Conservation (phyloP, 1,140 invertebrate genomes). For the Metaphire vulgaris region DNA sequence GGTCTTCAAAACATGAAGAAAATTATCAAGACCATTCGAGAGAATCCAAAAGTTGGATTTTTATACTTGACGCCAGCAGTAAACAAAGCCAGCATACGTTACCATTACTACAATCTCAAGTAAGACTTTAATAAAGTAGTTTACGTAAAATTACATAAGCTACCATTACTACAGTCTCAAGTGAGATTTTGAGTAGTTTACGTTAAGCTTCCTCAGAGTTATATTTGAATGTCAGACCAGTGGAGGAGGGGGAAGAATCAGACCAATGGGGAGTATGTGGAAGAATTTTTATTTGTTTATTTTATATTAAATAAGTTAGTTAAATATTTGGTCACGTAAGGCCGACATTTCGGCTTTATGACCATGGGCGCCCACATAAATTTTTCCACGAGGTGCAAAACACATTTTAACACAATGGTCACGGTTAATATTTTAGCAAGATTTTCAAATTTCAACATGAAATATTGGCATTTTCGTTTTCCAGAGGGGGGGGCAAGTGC, state of each 20-base stretch:
- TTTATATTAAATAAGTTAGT: no score
- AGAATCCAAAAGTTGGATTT: conserved; percentile 43
- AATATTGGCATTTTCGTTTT: no score
- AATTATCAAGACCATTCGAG: conserved; percentile 42
- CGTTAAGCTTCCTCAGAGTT: not conserved
- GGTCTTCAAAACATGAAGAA: conserved; percentile 42
- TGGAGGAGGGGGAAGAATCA: not conserved
- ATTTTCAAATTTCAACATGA: no score
- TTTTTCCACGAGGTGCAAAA: no score
- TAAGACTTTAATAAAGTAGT: conserved; percentile 31
- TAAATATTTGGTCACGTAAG: no score
- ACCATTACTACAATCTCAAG: conserved; percentile 53
- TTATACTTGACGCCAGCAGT: conserved; percentile 50
- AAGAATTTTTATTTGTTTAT: no score
- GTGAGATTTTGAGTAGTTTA: not conserved
- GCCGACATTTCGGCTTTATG: no score
- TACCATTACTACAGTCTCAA: not conserved
- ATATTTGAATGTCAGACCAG: not conserved
- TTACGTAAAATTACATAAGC: not conserved
- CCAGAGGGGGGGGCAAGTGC: no score
- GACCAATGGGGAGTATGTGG: no score
- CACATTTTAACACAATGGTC: no score
- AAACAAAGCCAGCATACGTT: conserved; percentile 47
- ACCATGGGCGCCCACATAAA: no score
- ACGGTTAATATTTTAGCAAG: no score